Percentiles rank a stretch among this genome's conserved stretches.
Evolutionary conservation across 1,140 invertebrate genomes (phyloP).

Genomic region (Panonychus citri): DNA sequence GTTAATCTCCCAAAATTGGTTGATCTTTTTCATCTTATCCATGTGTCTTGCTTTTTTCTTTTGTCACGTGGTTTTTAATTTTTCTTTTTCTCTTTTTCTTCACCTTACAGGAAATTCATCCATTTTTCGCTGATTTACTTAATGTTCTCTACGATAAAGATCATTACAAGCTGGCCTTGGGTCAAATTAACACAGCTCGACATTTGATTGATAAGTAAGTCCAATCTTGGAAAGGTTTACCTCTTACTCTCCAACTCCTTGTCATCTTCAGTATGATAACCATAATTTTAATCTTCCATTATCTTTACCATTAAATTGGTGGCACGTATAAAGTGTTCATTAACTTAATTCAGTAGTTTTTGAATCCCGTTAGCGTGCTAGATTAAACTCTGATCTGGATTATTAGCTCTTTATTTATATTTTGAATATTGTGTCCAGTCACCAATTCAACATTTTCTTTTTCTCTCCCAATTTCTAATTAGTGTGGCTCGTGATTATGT

Average conservation of each 20-base stretch:
- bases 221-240: too few relatives aligned
- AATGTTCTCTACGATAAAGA: constrained; percentile 99
- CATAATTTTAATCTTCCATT: too few relatives aligned
- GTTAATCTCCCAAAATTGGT: too few relatives aligned
- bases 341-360: background rate
- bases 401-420: constrained; percentile 5
- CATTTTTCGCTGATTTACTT: constrained; percentile 97
- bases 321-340: background rate
- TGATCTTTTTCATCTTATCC: too few relatives aligned
- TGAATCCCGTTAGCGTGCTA: constrained; percentile 8
- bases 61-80: too few relatives aligned
- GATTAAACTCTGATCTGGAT: constrained; percentile 1
- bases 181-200: constrained; percentile 89
- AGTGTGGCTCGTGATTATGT: constrained; percentile 91
- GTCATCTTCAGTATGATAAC: too few relatives aligned
- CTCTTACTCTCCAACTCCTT: too few relatives aligned
- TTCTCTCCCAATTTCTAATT: constrained; percentile 21
- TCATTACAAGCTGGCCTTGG: constrained; percentile 94
- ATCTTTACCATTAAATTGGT: too few relatives aligned
- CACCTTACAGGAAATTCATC: constrained; percentile 59
- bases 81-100: constrained; percentile 10
- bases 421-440: constrained; percentile 9
- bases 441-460: constrained; percentile 9
- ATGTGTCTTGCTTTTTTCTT: too few relatives aligned
- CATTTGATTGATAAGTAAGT: constrained; percentile 87